Conservation (phyloP, 1,140 invertebrate genomes). For the Coelopa frigida region DNA sequence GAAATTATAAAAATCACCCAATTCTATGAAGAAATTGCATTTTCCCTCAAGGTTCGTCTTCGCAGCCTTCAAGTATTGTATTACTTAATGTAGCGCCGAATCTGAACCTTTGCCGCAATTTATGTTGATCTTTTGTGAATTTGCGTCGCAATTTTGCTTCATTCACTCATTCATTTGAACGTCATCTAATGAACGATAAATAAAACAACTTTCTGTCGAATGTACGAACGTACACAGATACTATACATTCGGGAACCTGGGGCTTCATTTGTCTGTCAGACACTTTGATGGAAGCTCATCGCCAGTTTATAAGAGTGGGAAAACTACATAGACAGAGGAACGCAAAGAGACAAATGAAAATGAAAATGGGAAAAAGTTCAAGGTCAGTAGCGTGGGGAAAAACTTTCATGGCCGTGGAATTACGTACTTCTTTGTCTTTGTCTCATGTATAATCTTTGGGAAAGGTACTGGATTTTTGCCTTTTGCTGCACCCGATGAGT, state of each 20-base stretch:
- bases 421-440: background rate
- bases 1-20: no score
- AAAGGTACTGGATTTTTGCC: background rate
- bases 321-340: background rate
- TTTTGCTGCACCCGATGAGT: background rate
- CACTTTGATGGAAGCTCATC: slow-evolving; percentile 7
- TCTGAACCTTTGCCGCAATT: no score
- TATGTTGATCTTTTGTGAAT: no score
- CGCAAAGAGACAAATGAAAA: background rate
- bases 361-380: slow-evolving; percentile 34
- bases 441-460: background rate
- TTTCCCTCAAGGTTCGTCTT: no score
- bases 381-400: slow-evolving; percentile 39
- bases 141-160: background rate
- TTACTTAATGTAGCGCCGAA: no score
- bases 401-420: slow-evolving; percentile 4
- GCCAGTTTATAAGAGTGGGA: background rate
- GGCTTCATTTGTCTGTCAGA: slow-evolving; percentile 33
- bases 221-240: slow-evolving; percentile 26
- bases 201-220: background rate
- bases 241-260: slow-evolving; percentile 37
- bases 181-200: background rate
- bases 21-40: no score
- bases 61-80: no score
- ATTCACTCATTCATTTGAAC: background rate